Evolutionary conservation across 2,113 vertebrate genomes (phyloP), one percentile per base, ranked within the genome.

Genomic region (Syngnathus floridae): DNA sequence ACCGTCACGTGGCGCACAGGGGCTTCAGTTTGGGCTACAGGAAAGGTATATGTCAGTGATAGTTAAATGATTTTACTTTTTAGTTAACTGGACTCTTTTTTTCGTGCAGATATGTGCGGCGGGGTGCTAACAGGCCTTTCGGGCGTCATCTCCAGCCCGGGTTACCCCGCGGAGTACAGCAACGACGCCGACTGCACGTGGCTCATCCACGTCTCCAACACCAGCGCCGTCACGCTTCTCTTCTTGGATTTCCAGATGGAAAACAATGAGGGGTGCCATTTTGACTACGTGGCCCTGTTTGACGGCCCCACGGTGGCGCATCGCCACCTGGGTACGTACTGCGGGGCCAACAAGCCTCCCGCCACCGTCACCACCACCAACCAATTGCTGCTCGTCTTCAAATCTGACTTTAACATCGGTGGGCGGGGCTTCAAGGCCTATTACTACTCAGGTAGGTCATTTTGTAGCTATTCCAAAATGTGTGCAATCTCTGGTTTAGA

Each of bases 351-450:
- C 43, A 84, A 64, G 64, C 96, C 95, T 0, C 91, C 94, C 2
- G 89, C 87, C 65, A 88, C 82, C 0, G 7, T 93, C 73, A 95
- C 95, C 11, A 90, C 91, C 5, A 80, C 90, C 74, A 92, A 83
- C 0, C 91, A 95, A 74, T 90, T 98, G 43, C 90, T 95, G n/a
- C 70, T 97, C 21, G 70, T 96, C 71, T 98, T 99, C 89, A 98
- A 94, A 79, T 99, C 96, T 0, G 96, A 99, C 82, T 98, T 95
- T 74, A 99, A 99, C 87, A 99, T 99, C 0, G 96, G 93, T 8
- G 95, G 94, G 72, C 89, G 93, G 48, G 96, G 97, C 48, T 99
- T 99, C 86, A 98, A 95, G 76, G 95, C 95, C 14, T 89, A 92
- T 72, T 99, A 94, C 84, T 98, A 94, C 82, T 98, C 96, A 26